A percentile compares a stretch with the other conserved stretches of the same genome.
Evolutionary conservation across 2,113 vertebrate genomes (phyloP).

Genomic region (Tachuris rubrigastra): DNA sequence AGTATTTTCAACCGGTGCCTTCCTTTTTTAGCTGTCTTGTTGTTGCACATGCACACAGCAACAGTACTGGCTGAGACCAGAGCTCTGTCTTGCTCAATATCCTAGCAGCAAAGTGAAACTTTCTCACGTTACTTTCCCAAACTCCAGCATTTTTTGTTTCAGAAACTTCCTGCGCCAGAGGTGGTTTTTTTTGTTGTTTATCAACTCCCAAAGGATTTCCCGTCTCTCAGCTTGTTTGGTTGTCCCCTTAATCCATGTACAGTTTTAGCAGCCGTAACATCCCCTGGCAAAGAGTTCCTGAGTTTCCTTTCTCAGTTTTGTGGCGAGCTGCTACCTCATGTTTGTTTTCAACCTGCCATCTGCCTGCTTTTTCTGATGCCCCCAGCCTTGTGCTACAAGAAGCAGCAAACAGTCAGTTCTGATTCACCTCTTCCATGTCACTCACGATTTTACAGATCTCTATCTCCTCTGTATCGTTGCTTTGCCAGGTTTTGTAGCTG

Average conservation of each 20-base stretch:
- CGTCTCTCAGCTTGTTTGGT: not conserved
- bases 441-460: not conserved
- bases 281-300: not conserved
- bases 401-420: slow-evolving; percentile 1
- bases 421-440: slow-evolving; percentile 38
- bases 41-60: not conserved
- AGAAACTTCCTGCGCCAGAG: slow-evolving; percentile 29
- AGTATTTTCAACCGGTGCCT: not conserved
- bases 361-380: slow-evolving; percentile 33
- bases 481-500: not conserved
- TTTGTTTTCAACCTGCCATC: slow-evolving; percentile 53
- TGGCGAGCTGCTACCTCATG: slow-evolving; percentile 34
- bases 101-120: not conserved
- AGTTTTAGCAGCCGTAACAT: slow-evolving; percentile 19
- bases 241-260: slow-evolving; percentile 46
- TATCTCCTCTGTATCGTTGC: not conserved
- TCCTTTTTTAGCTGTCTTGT: not conserved
- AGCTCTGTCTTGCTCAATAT: not conserved
- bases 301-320: slow-evolving; percentile 34
- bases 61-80: not conserved
- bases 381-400: not conserved
- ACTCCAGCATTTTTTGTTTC: slow-evolving; percentile 19
- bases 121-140: not conserved
- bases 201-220: slow-evolving; percentile 29
- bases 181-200: slow-evolving; percentile 30